Base-by-base conservation (phyloP, 2,888 invertebrate genomes). In the Schizotus pectinicornis region DNA sequence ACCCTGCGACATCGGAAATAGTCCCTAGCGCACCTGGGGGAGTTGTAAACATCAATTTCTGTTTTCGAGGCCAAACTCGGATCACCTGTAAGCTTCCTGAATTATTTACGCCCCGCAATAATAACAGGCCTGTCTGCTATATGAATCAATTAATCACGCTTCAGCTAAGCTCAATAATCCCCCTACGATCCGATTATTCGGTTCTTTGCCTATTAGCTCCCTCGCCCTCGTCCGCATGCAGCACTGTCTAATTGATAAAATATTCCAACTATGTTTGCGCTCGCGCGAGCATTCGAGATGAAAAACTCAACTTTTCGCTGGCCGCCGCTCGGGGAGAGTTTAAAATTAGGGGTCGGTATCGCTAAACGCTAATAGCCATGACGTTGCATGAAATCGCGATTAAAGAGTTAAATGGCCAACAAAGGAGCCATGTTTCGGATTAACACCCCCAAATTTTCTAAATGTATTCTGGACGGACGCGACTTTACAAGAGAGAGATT, bases 91-190 rank as follows among this genome's bases (percentile, higher is more conserved):
- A 71, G 69, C 71, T 68, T 65, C 68, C 66, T 62, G 67, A 72
- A 77, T 76, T 76, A 77, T 76, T 76, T 75, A 76, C 75, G 76
- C 74, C 67, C 72, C 69, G 70, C 69, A 75, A 77, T 76, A 77
- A 77, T 76, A 76, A 70, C 67, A 67, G 69, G 67, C 65, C 73
- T 73, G 67, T 71, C 71, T 72, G 64, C 72, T 74, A 75, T 77
- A 78, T 77, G 78, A 78, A 79, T 79, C 79, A 77, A 79, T 79
- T 79, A 76, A 78, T 78, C 77, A 78, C 77, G 77, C 77, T 73
- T 71, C 72, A 75, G 73, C 70, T 77, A 74, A 77, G 73, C 76
- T 70, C 73, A 71, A 76, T 78, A 77, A 78, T 78, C 77, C 77
- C 76, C 73, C 64, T 67, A 68, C 68, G 73, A 78, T 75, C 75